Conservation (phyloP, 2,797 vertebrate species). For the Threskiornis aethiopicus region DNA sequence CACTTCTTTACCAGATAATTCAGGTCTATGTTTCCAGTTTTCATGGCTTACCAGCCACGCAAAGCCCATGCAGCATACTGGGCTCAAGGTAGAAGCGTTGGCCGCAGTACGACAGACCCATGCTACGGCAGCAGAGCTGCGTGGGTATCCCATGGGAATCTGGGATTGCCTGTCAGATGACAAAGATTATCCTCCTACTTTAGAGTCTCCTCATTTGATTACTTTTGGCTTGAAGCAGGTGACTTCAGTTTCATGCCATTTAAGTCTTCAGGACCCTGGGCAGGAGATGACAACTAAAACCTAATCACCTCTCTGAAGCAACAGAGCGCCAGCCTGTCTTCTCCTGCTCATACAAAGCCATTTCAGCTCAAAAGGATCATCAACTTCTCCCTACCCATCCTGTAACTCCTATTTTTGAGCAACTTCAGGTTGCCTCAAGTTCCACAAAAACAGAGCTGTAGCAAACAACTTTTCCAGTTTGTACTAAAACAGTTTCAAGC, state of each 20-base stretch:
- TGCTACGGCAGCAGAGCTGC: neutral
- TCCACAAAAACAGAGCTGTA: neutral
- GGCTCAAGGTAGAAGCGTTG: neutral
- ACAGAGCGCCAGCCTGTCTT: neutral
- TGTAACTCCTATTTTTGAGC: neutral
- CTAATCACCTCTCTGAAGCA: neutral
- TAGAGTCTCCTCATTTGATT: slow-evolving; percentile 18
- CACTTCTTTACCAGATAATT: neutral
- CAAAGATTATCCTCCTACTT: slow-evolving; percentile 18
- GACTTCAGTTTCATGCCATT: slow-evolving; percentile 17
- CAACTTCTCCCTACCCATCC: neutral
- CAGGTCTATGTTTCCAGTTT: neutral
- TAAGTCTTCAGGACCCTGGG: neutral
- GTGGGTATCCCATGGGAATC: neutral
- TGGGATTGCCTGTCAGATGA: neutral
- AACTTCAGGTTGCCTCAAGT: neutral
- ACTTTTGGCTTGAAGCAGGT: slow-evolving; percentile 1
- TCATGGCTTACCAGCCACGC: neutral
- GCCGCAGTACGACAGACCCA: neutral
- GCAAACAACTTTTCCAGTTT: neutral
- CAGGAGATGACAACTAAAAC: neutral
- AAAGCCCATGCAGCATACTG: accelerated
- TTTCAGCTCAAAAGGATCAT: neutral
- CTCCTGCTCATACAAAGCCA: neutral
- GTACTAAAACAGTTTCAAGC: neutral